Conservation (phyloP, 2,797 vertebrate genomes). For the Hydrocynus forskahlii region DNA sequence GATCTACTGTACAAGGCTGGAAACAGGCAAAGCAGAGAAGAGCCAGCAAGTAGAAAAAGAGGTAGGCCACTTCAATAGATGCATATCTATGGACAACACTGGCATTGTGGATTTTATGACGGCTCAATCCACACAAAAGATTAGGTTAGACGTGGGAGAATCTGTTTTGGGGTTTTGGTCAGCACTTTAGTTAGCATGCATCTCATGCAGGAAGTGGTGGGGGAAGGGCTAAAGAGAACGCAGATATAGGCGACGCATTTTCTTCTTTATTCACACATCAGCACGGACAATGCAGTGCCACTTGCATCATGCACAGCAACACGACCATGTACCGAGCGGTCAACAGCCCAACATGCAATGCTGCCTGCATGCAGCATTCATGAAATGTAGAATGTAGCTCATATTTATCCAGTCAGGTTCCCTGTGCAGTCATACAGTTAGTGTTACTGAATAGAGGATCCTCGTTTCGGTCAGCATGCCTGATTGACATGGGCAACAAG, state of each 20-base stretch:
- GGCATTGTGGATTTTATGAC: neutral
- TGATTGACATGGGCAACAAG: neutral
- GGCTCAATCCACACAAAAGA: neutral
- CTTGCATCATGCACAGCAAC: constrained; percentile 24
- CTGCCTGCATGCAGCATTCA: constrained; percentile 34
- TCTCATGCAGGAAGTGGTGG: constrained; percentile 41
- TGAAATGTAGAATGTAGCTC: neutral
- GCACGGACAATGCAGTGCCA: neutral
- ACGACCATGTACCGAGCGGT: constrained; percentile 3
- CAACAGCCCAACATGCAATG: constrained; percentile 42
- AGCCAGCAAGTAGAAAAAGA: constrained; percentile 31
- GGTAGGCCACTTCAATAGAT: neutral
- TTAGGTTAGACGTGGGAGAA: neutral
- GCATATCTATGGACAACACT: neutral
- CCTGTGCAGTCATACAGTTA: constrained; percentile 26
- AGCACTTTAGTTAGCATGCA: constrained; percentile 24
- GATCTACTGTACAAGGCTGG: constrained; percentile 48
- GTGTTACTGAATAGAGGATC: constrained; percentile 7
- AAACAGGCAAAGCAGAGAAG: constrained; percentile 63
- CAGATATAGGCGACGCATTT: neutral
- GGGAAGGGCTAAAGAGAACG: neutral
- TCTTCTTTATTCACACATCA: neutral
- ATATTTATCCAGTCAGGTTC: constrained; percentile 23
- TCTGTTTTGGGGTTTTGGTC: constrained; percentile 15
- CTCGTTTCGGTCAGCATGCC: neutral